Evolutionary conservation across 2,113 vertebrate genomes (phyloP).

Genomic region (Cyanocitta stelleri): DNA sequence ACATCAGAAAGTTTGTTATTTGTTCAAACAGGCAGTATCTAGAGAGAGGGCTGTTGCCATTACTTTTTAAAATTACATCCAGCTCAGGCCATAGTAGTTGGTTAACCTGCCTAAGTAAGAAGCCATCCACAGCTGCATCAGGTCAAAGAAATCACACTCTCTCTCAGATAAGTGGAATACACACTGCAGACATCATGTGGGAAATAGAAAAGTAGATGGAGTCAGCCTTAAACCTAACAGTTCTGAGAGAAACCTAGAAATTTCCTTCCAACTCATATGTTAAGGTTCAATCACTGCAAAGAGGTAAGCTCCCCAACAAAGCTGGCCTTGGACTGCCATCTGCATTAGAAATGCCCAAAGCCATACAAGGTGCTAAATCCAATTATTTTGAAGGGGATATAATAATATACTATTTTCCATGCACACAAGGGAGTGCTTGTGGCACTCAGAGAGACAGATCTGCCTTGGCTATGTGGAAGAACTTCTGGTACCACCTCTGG

Average conservation of each 20-base stretch:
- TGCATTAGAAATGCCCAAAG: not conserved
- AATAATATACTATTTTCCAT: not conserved
- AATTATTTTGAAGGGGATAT: not conserved
- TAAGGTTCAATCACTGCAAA: not conserved
- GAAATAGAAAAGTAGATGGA: not conserved
- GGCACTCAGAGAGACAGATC: not conserved
- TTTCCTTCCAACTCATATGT: not conserved
- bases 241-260: not conserved
- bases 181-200: not conserved
- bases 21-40: not conserved
- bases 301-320: not conserved
- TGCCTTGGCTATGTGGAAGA: not conserved
- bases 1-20: not conserved
- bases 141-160: not conserved
- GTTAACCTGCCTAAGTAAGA: not conserved
- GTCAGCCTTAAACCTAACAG: not conserved
- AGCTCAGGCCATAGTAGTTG: not conserved
- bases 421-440: too few species aligned
- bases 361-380: not conserved
- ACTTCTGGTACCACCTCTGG: not conserved
- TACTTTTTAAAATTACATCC: not conserved
- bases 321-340: not conserved
- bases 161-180: not conserved
- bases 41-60: not conserved
- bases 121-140: not conserved